Evolutionary conservation across 2,797 vertebrate species (phyloP).

Genomic region (Melanogrammus aeglefinus): DNA sequence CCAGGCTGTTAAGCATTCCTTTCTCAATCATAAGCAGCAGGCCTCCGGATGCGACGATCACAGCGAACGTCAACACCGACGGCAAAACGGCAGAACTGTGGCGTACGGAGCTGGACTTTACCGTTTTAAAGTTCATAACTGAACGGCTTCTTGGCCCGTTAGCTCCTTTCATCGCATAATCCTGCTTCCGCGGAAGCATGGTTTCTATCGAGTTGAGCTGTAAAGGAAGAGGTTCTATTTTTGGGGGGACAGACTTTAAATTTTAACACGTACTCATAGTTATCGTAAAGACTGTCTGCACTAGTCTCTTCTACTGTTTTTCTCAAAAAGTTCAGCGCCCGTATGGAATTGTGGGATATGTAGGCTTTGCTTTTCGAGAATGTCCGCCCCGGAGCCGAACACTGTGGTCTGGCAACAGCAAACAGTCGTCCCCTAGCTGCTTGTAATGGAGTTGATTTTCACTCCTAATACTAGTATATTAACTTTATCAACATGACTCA

Average conservation of each 20-base stretch:
- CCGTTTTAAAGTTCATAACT: constrained; percentile 51
- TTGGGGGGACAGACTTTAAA: not conserved
- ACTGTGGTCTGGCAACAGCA: too few relatives aligned
- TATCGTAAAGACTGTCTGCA: not conserved
- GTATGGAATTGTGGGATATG: not conserved
- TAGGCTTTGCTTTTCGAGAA: not conserved
- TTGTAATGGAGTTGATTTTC: too few relatives aligned
- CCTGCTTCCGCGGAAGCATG: constrained; percentile 64
- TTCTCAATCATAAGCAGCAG: constrained; percentile 96
- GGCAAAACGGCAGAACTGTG: constrained; percentile 79
- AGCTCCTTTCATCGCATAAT: constrained; percentile 44
- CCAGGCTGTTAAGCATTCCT: constrained; percentile 86
- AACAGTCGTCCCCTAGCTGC: too few relatives aligned
- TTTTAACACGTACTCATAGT: not conserved
- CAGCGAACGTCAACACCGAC: constrained; percentile 91
- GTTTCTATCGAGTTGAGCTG: not conserved
- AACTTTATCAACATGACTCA: too few relatives aligned
- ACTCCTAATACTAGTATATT: too few relatives aligned
- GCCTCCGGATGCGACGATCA: constrained; percentile 94
- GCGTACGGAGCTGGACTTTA: constrained; percentile 51
- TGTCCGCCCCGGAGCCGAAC: too few relatives aligned
- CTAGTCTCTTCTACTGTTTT: not conserved
- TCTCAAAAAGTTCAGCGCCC: not conserved
- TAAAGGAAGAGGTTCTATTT: not conserved
- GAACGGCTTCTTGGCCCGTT: constrained; percentile 47